Evolutionary conservation across 2,797 vertebrate species (phyloP).

Genomic region (Myripristis jacobus): DNA sequence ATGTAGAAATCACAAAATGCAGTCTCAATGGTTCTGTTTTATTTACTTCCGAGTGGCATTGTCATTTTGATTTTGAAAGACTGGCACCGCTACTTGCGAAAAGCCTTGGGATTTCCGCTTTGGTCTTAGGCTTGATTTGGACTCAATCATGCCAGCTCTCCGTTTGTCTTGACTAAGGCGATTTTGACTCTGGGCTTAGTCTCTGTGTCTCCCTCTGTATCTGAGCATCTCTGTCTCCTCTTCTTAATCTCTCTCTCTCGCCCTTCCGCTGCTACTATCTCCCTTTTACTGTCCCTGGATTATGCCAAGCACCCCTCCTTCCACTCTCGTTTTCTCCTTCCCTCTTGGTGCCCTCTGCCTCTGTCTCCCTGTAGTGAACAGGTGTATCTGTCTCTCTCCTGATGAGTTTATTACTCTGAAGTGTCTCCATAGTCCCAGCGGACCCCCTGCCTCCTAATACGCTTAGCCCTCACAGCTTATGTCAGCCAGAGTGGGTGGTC

Average conservation of each 20-base stretch:
- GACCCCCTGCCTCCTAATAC: constrained; percentile 79
- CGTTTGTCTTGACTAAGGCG: constrained; percentile 61
- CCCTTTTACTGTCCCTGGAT: constrained; percentile 33
- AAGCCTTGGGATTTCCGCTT: constrained; percentile 48
- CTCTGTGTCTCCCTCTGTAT: constrained; percentile 44
- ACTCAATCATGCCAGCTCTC: constrained; percentile 57
- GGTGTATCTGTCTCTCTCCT: constrained; percentile 81
- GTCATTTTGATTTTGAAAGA: constrained; percentile 49
- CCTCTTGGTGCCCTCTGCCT: constrained; percentile 64
- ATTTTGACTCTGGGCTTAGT: constrained; percentile 56
- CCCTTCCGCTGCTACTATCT: constrained; percentile 31
- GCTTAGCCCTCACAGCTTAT: constrained; percentile 79
- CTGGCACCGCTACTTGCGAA: constrained; percentile 22
- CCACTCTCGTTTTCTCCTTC: constrained; percentile 33
- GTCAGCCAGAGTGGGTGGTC: constrained; percentile 79
- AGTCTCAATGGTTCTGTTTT: constrained; percentile 20
- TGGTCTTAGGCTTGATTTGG: constrained; percentile 54
- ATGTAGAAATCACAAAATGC: constrained; percentile 12
- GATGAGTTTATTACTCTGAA: constrained; percentile 83
- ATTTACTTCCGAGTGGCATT: constrained; percentile 22
- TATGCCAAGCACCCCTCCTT: constrained; percentile 38
- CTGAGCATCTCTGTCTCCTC: constrained; percentile 52
- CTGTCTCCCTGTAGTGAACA: constrained; percentile 76
- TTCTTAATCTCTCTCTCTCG: constrained; percentile 37
- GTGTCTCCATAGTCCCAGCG: constrained; percentile 72